These are phyloP conservation scores for Hemithea aestivaria DNA, from an alignment of 2,888 invertebrate genomes.

Conservation along the genomic window DNA sequence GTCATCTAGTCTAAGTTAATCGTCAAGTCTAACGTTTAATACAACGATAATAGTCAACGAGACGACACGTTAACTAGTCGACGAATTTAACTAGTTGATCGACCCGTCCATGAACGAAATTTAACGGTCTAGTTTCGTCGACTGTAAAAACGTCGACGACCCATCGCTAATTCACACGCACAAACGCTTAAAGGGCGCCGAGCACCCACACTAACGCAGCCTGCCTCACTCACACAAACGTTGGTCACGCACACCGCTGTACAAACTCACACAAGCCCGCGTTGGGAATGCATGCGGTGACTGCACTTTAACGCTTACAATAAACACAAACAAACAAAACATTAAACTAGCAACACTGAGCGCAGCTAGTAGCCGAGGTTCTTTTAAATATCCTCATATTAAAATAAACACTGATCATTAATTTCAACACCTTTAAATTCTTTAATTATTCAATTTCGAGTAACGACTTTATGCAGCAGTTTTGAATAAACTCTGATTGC, in stretches of 20 bases:
- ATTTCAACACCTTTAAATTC: not conserved
- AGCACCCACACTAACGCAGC: constrained; percentile 47
- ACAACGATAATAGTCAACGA: too few relatives aligned
- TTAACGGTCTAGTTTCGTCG: too few relatives aligned
- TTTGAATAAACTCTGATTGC: too few relatives aligned
- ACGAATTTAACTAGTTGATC: too few relatives aligned
- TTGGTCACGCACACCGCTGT: constrained; percentile 42
- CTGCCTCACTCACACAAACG: constrained; percentile 54
- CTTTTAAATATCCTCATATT: constrained; percentile 27
- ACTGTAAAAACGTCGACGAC: too few relatives aligned
- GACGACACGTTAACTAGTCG: too few relatives aligned
- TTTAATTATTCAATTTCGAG: too few relatives aligned
- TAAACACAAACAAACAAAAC: constrained; percentile 78
- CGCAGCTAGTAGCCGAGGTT: constrained; percentile 51
- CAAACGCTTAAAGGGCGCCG: constrained; percentile 70
- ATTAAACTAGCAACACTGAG: constrained; percentile 60
- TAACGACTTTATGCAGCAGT: too few relatives aligned
- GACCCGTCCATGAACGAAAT: too few relatives aligned
- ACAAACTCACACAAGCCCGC: constrained; percentile 54
- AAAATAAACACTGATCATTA: not conserved
- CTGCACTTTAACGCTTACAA: constrained; percentile 77
- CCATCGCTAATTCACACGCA: too few relatives aligned
- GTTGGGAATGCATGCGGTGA: constrained; percentile 77
- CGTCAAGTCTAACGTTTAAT: too few relatives aligned
- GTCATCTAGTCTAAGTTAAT: too few relatives aligned